phyloP scores from a whole-genome alignment of 2,797 vertebrate genomes.

The Philypnodon macrostomus region DNA sequence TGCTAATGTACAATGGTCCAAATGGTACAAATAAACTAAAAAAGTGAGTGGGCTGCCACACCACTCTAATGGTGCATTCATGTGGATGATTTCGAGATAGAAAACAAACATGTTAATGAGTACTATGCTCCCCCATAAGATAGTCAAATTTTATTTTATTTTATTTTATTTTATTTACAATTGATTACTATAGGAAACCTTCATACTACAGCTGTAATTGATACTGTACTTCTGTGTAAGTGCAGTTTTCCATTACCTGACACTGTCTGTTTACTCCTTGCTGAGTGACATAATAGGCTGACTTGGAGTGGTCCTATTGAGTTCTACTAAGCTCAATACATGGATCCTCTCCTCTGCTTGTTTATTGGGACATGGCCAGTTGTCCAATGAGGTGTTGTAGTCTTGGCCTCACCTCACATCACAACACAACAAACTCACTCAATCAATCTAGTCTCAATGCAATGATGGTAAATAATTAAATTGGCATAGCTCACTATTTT shows the following conservation, averaged over 20 bases:
- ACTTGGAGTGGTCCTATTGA: neutral
- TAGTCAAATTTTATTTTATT: no score
- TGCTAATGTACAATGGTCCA: no score
- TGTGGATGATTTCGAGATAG: no score
- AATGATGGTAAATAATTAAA: neutral
- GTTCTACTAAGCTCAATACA: neutral
- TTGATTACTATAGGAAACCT: no score
- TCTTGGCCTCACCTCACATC: neutral
- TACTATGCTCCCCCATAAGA: no score
- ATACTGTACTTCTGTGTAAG: no score
- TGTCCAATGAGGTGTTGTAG: neutral
- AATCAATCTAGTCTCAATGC: neutral
- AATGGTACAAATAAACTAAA: no score
- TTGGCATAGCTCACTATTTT: neutral
- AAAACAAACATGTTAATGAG: no score
- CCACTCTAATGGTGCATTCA: no score
- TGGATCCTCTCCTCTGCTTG: neutral
- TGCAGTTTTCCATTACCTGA: neutral
- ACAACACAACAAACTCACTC: neutral
- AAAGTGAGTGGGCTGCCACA: no score
- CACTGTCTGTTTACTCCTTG: neutral
- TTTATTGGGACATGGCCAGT: constrained; percentile 5
- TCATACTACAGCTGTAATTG: no score
- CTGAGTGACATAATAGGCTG: neutral
- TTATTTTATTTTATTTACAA: no score